These are phyloP conservation scores for Drosophila crucigera DNA, from an alignment of 2,888 invertebrate genomes.

Conservation along the genomic window DNA sequence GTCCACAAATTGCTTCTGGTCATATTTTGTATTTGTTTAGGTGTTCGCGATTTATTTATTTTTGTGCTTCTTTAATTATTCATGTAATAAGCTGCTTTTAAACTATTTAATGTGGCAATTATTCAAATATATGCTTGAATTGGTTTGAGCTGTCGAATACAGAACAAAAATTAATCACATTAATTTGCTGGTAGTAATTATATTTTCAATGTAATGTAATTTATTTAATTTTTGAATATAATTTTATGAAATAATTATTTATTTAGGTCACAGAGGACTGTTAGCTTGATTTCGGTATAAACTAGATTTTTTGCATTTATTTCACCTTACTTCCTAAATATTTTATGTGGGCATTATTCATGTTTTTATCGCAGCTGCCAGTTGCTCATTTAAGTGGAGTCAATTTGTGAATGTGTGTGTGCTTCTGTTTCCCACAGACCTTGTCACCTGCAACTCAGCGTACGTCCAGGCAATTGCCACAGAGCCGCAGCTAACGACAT, in stretches of 20 bases:
- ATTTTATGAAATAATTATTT: neutral
- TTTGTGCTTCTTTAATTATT: neutral
- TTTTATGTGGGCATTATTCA: slow-evolving; percentile 11
- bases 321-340: neutral
- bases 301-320: neutral
- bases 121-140: neutral
- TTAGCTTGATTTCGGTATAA: neutral
- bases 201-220: neutral
- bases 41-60: neutral
- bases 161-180: neutral
- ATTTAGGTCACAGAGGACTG: neutral
- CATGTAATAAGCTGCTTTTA: neutral
- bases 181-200: no score
- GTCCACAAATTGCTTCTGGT: slow-evolving; percentile 2
- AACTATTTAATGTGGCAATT: neutral
- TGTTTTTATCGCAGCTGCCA: slow-evolving; percentile 32
- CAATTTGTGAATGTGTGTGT: slow-evolving; percentile 26
- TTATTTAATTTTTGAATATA: neutral
- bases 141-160: neutral
- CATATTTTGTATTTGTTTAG: slow-evolving; percentile 10
- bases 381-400: slow-evolving; percentile 32
- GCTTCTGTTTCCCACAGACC: slow-evolving; percentile 52
- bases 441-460: slow-evolving; percentile 69
- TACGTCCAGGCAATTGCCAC: slow-evolving; percentile 19
- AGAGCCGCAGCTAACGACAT: slow-evolving; percentile 54